These are phyloP conservation scores for Molossus molossus DNA, from an alignment of 2,797 vertebrate genomes.

Conservation along the genomic window DNA sequence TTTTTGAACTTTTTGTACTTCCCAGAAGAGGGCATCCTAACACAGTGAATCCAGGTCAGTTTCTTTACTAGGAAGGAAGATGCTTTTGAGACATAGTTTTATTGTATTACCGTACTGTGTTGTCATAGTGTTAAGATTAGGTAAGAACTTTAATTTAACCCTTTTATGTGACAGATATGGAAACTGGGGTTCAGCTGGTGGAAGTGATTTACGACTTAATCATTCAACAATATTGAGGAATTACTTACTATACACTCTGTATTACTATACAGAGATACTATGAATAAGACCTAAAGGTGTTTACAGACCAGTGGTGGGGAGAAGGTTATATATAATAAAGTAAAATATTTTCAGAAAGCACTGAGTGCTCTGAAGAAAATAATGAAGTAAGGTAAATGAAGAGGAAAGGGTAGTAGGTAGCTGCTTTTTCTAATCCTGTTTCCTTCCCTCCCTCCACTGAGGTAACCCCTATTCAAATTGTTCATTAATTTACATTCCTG, in stretches of 20 bases:
- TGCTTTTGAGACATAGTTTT: constrained; percentile 25
- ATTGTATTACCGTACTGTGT: neutral
- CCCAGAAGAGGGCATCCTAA: constrained; percentile 86
- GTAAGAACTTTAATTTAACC: neutral
- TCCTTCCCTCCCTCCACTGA: neutral
- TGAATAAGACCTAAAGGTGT: constrained; percentile 11
- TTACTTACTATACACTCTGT: neutral
- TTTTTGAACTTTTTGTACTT: constrained; percentile 58
- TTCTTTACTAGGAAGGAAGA: constrained; percentile 35
- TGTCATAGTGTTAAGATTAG: constrained; percentile 42
- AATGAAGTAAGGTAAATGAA: neutral
- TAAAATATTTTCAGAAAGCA: constrained; percentile 10
- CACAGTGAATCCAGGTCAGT: constrained; percentile 35
- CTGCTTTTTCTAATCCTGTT: constrained; percentile 36
- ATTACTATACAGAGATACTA: neutral
- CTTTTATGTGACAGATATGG: neutral
- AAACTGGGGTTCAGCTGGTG: constrained; percentile 25
- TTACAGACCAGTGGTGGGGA: neutral
- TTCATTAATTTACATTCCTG: neutral
- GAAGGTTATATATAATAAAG: constrained; percentile 5
- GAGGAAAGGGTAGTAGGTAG: neutral
- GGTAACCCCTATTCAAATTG: neutral
- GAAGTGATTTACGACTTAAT: constrained; percentile 4
- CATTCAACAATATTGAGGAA: constrained; percentile 31
- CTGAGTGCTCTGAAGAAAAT: constrained; percentile 51